Evolutionary conservation across 2,797 vertebrate genomes (phyloP).

Genomic region (Phoxinus dragarum): DNA sequence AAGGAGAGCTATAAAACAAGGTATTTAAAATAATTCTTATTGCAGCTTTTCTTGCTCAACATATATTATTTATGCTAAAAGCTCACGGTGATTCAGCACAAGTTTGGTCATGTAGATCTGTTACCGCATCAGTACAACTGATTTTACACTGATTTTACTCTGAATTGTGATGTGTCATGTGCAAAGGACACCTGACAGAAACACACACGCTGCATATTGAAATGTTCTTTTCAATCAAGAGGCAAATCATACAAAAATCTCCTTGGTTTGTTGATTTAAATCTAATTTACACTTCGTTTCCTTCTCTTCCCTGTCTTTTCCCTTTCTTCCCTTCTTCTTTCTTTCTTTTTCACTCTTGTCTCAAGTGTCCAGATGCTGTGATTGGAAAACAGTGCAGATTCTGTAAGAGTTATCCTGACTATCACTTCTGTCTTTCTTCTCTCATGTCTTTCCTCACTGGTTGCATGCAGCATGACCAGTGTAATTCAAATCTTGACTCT

Average conservation of each 20-base stretch:
- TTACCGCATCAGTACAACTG: neutral
- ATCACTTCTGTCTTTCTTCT: constrained; percentile 27
- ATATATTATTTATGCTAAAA: neutral
- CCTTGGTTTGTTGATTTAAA: too few relatives aligned
- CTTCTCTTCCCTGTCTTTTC: neutral
- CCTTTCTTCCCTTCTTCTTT: constrained; percentile 4
- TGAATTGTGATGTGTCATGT: neutral
- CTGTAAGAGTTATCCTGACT: constrained; percentile 43
- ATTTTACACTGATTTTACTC: neutral
- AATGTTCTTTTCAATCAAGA: neutral
- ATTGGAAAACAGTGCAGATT: constrained; percentile 34
- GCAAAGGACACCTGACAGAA: constrained; percentile 1
- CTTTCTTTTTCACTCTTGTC: constrained; percentile 34
- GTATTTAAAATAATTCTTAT: neutral
- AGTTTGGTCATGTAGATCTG: neutral
- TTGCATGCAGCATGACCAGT: neutral
- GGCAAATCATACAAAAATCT: neutral
- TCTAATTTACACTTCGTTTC: neutral
- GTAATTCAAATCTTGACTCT: neutral
- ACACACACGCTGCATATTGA: neutral
- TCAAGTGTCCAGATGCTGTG: constrained; percentile 43
- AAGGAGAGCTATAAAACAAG: neutral
- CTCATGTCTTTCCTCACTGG: constrained; percentile 53
- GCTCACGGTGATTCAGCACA: neutral
- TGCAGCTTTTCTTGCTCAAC: neutral